Percentiles rank a stretch among this genome's conserved stretches.
Evolutionary conservation across 2,797 vertebrate genomes (phyloP).

Genomic region (Vultur gryphus): DNA sequence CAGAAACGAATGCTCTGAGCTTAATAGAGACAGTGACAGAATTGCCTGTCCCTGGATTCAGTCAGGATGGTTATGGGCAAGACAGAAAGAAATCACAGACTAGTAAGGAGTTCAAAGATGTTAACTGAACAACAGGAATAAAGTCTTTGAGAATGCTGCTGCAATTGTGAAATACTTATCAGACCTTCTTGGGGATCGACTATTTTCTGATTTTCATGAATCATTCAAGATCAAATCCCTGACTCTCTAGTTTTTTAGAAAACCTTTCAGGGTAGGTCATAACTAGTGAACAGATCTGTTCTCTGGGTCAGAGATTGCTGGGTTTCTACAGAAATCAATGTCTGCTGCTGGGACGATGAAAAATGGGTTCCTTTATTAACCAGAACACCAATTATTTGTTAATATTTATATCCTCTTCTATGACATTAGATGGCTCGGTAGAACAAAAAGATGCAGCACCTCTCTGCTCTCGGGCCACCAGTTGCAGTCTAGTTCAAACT

Average conservation of each 20-base stretch:
- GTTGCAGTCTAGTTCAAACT: neutral
- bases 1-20: neutral
- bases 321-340: neutral
- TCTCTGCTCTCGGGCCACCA: neutral
- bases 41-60: neutral
- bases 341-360: neutral
- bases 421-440: neutral
- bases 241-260: neutral
- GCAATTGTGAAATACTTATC: neutral
- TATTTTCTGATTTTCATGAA: conserved; percentile 7
- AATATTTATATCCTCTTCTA: neutral
- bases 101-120: neutral
- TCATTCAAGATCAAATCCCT: neutral
- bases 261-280: neutral
- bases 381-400: neutral
- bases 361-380: neutral
- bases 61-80: neutral
- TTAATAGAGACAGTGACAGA: conserved; percentile 22
- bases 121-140: neutral
- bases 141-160: neutral
- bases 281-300: neutral
- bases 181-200: neutral
- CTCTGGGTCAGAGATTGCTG: neutral
- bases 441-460: neutral
- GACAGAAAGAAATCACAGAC: neutral